Evolutionary conservation across 2,113 vertebrate species (phyloP).

Genomic region (Scalopus aquaticus): DNA sequence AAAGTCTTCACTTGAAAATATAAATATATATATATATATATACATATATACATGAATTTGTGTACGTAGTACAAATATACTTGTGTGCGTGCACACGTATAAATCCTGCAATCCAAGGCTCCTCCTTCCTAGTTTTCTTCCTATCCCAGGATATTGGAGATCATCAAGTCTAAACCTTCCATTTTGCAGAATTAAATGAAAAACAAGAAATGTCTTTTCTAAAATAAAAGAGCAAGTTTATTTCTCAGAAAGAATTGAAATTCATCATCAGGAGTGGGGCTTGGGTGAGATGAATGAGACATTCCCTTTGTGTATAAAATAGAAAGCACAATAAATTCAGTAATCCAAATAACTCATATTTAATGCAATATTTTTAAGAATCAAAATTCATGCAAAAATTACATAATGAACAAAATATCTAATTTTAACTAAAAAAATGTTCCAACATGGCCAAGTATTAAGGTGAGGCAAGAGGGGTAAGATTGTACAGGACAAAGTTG

Average conservation of each 20-base stretch:
- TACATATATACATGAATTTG: no score
- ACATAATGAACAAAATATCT: background rate
- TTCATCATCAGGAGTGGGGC: no score
- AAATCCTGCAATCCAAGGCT: background rate
- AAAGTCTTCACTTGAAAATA: background rate
- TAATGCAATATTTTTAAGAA: background rate
- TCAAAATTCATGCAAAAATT: background rate
- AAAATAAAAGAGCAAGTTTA: background rate
- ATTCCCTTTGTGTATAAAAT: background rate
- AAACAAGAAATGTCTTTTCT: background rate
- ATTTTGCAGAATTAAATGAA: background rate
- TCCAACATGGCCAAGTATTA: background rate
- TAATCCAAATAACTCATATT: background rate
- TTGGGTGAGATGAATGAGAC: background rate
- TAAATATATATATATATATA: no score
- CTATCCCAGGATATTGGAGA: background rate
- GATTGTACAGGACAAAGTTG: no score
- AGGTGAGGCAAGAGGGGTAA: rapidly evolving
- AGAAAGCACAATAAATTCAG: background rate
- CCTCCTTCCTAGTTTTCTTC: background rate
- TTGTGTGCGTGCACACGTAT: no score
- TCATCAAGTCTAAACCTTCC: background rate
- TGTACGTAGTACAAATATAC: no score
- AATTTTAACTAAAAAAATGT: background rate
- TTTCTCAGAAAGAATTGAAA: background rate